Percentiles rank a stretch among this genome's conserved stretches.
Conservation (phyloP, 92 coral and sea anemone species). For the Actinernus sp. region DNA sequence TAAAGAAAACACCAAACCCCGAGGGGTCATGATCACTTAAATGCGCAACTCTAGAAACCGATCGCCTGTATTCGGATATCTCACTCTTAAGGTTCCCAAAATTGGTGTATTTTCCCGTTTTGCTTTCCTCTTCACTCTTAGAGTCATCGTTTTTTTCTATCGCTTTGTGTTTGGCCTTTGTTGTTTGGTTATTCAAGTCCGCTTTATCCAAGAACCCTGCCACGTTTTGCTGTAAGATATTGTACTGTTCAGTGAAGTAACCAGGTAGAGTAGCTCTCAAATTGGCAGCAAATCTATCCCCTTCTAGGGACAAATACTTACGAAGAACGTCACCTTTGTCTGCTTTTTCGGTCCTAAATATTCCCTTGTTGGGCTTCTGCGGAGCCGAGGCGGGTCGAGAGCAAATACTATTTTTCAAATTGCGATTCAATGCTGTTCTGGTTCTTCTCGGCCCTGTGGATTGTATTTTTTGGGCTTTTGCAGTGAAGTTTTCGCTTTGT, state of each 20-base stretch:
- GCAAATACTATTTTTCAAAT: neutral
- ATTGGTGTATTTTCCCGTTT: neutral
- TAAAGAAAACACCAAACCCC: slow-evolving; percentile 33
- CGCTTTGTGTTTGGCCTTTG: neutral
- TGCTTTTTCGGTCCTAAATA: neutral
- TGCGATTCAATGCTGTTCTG: neutral
- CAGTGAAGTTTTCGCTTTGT: neutral
- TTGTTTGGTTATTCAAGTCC: neutral
- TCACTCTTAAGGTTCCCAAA: neutral
- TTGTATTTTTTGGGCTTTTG: slow-evolving; percentile 33
- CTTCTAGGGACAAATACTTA: slow-evolving; percentile 20
- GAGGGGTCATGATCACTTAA: slow-evolving; percentile 9
- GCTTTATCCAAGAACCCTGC: neutral
- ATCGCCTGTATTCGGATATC: neutral
- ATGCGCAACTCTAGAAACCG: neutral
- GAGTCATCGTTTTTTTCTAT: neutral
- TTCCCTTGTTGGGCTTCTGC: slow-evolving; percentile 2
- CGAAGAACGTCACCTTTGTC: slow-evolving; percentile 10
- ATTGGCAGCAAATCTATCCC: slow-evolving; percentile 10
- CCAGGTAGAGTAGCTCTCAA: slow-evolving; percentile 59
- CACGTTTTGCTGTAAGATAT: slow-evolving; percentile 15
- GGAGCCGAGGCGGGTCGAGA: slow-evolving; percentile 29
- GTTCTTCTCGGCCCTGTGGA: slow-evolving; percentile 66
- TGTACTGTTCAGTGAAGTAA: slow-evolving; percentile 72
- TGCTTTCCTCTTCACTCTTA: neutral